Percentiles rank a stretch among this genome's conserved stretches.
phyloP scores from a whole-genome alignment of 1,140 invertebrate species.

The Leptinotarsa defecta region DNA sequence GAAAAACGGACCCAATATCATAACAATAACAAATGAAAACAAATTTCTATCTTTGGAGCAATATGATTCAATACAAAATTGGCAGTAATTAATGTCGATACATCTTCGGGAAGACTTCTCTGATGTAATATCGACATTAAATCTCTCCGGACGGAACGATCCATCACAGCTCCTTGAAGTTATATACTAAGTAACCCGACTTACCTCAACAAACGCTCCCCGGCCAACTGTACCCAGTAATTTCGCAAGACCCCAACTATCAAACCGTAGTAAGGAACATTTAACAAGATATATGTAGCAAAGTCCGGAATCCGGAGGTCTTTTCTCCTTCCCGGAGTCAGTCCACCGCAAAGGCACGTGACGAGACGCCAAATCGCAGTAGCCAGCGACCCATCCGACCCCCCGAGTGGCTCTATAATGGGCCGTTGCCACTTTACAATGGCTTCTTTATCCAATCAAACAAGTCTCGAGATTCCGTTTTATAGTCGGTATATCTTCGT shows the following conservation, averaged over 20 bases:
- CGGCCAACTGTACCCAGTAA: constrained; percentile 15
- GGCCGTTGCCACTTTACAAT: constrained; percentile 46
- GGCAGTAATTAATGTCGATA: too few relatives aligned
- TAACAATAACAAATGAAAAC: too few relatives aligned
- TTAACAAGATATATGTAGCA: constrained; percentile 34
- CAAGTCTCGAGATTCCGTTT: constrained; percentile 30
- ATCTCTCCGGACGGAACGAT: too few relatives aligned
- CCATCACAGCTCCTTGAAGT: too few relatives aligned
- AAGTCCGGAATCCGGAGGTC: constrained; percentile 29
- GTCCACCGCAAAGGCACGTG: constrained; percentile 33
- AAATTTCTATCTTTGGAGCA: too few relatives aligned
- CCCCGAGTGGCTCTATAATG: constrained; percentile 38
- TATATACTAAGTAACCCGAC: neutral
- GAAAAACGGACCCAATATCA: too few relatives aligned
- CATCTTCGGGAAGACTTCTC: too few relatives aligned
- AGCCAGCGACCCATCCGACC: constrained; percentile 5
- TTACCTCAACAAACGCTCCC: neutral
- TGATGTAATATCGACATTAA: too few relatives aligned
- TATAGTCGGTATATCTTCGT: constrained; percentile 33
- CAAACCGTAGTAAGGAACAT: constrained; percentile 25
- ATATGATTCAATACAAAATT: too few relatives aligned
- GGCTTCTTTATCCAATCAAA: constrained; percentile 49
- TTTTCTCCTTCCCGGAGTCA: constrained; percentile 16
- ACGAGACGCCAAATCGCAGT: constrained; percentile 35
- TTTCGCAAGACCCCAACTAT: constrained; percentile 8